These are phyloP conservation scores for Proctacanthus coquilletti DNA, from an alignment of 1,140 invertebrate genomes.

Conservation along the genomic window DNA sequence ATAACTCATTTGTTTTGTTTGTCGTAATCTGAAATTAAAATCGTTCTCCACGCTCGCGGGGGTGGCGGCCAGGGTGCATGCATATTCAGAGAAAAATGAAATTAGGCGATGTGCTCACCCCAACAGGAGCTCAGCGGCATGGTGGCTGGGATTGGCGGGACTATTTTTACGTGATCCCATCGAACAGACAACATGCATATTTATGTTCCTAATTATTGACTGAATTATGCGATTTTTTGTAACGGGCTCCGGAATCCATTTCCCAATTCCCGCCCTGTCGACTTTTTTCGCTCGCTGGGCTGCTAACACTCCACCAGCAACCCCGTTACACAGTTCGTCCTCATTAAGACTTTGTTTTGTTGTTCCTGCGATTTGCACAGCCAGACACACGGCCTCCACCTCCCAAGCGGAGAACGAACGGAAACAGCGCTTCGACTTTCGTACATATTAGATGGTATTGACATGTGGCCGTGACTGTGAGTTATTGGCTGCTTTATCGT, in stretches of 20 bases:
- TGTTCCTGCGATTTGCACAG: background rate
- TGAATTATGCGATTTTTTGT: background rate
- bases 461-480: no score
- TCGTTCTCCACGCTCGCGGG: background rate
- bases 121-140: no score
- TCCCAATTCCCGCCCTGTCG: background rate
- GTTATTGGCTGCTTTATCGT: no score
- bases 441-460: no score
- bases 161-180: background rate
- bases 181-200: slow-evolving; percentile 1
- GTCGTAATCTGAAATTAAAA: slow-evolving; percentile 1
- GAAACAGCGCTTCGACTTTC: no score
- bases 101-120: background rate
- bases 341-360: background rate
- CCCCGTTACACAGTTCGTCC: background rate
- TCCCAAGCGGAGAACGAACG: no score
- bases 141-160: no score
- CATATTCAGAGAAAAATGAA: background rate
- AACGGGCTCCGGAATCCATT: no score
- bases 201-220: slow-evolving; percentile 1
- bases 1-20: background rate
- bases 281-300: background rate
- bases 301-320: background rate
- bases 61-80: background rate
- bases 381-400: background rate